Conservation (phyloP, 2,888 invertebrate genomes). For the Caenorhabditis doughertyi region DNA sequence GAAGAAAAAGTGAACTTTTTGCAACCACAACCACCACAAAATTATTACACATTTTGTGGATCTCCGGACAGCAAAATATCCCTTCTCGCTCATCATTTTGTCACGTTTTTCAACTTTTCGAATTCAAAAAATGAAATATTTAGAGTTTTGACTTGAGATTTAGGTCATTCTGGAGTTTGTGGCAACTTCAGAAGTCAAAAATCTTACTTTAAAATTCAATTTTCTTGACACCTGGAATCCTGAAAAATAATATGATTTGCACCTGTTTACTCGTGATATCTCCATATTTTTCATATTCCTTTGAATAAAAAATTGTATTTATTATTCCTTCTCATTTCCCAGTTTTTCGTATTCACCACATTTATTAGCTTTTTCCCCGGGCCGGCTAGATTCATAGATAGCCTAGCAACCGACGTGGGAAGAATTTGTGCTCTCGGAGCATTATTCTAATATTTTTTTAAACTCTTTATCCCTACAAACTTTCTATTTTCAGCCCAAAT, state of each 20-base stretch:
- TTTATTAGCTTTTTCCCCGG: background rate
- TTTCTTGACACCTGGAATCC: background rate
- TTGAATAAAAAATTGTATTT: background rate
- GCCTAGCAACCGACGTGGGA: background rate
- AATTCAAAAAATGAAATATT: background rate
- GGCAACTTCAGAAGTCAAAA: too few species aligned
- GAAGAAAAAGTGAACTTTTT: too few species aligned
- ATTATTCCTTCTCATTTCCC: background rate
- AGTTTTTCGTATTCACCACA: background rate
- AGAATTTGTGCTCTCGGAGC: background rate
- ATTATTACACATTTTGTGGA: background rate
- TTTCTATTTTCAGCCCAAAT: slow-evolving; percentile 11
- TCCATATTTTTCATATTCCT: background rate
- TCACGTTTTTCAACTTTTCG: background rate
- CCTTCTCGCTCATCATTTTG: background rate
- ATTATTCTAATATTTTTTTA: slow-evolving; percentile 3
- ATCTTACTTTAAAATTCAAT: background rate
- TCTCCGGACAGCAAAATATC: too few species aligned
- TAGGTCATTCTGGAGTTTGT: too few species aligned
- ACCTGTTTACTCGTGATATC: background rate
- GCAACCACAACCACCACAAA: background rate
- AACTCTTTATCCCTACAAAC: background rate
- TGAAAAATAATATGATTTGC: too few species aligned
- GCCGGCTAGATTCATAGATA: background rate
- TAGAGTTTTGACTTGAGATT: too few species aligned